A percentile compares a stretch with the other conserved stretches of the same genome.
phyloP scores from a whole-genome alignment of 2,113 vertebrate species.

The Trogon melanurus region DNA sequence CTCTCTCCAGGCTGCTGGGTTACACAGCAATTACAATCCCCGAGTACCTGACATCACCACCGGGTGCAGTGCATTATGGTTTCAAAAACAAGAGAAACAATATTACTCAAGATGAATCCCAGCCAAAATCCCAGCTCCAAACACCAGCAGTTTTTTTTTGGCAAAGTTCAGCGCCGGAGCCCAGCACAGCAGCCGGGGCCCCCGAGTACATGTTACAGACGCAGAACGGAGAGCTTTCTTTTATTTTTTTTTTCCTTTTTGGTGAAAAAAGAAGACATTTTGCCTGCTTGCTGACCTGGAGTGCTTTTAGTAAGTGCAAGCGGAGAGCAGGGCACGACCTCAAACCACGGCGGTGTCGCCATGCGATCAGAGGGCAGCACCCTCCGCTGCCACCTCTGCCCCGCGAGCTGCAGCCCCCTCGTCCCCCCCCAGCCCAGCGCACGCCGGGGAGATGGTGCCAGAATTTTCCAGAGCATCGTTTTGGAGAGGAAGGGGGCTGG shows the following conservation, averaged over 20 bases:
- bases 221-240: background rate
- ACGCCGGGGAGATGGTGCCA: fast-evolving
- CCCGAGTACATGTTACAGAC: background rate
- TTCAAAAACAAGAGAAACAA: slow-evolving; percentile 36
- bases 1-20: slow-evolving; percentile 58
- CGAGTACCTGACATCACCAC: slow-evolving; percentile 64
- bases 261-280: background rate
- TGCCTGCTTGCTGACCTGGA: background rate
- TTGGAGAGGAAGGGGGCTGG: background rate
- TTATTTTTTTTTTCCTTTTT: background rate
- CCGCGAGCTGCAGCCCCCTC: background rate
- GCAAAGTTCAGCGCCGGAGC: background rate
- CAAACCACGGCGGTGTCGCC: background rate
- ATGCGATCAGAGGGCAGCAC: fast-evolving
- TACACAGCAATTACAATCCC: slow-evolving; percentile 40
- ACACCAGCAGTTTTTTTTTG: background rate
- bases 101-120: slow-evolving; percentile 3
- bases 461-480: background rate
- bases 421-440: fast-evolving
- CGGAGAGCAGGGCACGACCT: background rate
- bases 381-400: background rate
- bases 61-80: slow-evolving; percentile 19
- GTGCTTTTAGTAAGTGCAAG: background rate
- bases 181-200: background rate
- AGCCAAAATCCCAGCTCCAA: slow-evolving; percentile 48